Base-by-base conservation (phyloP, 2,797 vertebrate species). In the Manis crassicaudata region DNA sequence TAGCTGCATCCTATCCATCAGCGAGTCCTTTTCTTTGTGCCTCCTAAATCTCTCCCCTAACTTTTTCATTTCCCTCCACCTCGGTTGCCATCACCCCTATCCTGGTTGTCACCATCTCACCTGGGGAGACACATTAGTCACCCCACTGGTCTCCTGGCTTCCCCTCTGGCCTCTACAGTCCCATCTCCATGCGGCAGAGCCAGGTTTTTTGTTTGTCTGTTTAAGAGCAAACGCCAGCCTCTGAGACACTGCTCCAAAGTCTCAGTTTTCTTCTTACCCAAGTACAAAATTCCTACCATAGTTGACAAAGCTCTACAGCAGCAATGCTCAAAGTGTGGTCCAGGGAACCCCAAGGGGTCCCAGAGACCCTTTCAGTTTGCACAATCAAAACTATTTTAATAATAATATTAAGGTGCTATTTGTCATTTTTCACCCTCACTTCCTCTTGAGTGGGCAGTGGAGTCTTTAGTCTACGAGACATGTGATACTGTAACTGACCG, bases 1-100 rank as follows among this genome's bases (percentile, higher is more conserved):
- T 5, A 1, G 94, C 56, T 56, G 18, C 82, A 56, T 14, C n/a
- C 29, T 4, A 6, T 2, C 40, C 35, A 18, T 5, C 62, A 52
- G 16, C 0, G 3, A 4, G 14, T 2, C 50, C 32, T 37, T 17
- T 50, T 18, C 20, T 6, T 9, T 23, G 5, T 4, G 13, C 65
- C 37, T 67, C 65, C 80, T 40, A 9, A 32, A 4, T 35, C 8
- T 29, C 73, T 52, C 20, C 21, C 27, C 40, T 43, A 43, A 17
- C 46, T 54, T 62, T 50, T 58, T 11, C 81, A 40, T 56, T 40
- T 73, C 82, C 27, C 32, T 37, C 20, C 14, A 35, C 18, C 32
- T 56, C 16, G 17, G 75, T 6, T 32, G 56, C 84, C 43, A 50
- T 46, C 43, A 7, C 11, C 12, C 25, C 50, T 35, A 18, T 6